Conservation (phyloP, 2,113 vertebrate genomes). For the Naja naja region DNA sequence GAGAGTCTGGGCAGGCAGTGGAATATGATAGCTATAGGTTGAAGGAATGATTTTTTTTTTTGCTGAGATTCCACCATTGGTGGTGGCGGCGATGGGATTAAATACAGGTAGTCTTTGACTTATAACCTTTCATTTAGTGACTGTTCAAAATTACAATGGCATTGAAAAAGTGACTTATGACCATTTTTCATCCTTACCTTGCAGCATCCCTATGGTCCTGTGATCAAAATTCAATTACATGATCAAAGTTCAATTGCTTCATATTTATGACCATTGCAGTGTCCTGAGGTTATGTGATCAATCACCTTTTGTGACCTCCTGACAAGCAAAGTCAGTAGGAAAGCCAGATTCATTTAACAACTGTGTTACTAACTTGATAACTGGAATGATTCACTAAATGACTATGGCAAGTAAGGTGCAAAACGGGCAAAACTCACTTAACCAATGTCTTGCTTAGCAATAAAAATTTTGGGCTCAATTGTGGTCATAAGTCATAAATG, state of each 20-base stretch:
- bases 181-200: neutral
- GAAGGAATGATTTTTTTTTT: neutral
- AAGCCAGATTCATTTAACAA: neutral
- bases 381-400: neutral
- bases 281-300: neutral
- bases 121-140: neutral
- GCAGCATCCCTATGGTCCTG: neutral
- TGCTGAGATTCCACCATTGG: neutral
- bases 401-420: neutral
- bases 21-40: neutral
- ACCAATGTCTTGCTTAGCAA: neutral
- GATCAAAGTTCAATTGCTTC: neutral
- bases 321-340: neutral
- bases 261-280: neutral
- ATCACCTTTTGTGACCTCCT: neutral
- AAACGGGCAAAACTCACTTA: neutral
- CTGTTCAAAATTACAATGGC: neutral
- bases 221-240: neutral
- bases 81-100: neutral
- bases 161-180: neutral
- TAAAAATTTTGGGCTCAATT: neutral
- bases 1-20: neutral
- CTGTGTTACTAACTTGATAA: neutral
- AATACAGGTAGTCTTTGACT: neutral
- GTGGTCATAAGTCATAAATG: neutral